Percentiles rank a stretch among this genome's conserved stretches.
Evolutionary conservation across 2,797 vertebrate genomes (phyloP).

Genomic region (Anolis apletophallus): DNA sequence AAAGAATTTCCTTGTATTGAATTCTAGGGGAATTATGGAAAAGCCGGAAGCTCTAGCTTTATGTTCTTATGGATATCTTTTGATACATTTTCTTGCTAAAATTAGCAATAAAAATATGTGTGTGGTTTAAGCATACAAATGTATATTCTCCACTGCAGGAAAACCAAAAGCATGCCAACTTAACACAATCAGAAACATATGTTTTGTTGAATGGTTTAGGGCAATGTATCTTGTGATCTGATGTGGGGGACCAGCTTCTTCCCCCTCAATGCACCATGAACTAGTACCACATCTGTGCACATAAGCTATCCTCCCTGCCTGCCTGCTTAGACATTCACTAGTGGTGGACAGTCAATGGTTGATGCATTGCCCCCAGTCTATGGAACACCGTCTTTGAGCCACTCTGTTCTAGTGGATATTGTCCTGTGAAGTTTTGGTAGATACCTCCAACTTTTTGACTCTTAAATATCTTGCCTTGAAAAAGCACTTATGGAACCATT

Average conservation of each 20-base stretch:
- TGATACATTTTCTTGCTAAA: constrained; percentile 26
- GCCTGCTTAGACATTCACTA: not conserved
- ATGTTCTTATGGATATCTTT: constrained; percentile 39
- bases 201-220: not conserved
- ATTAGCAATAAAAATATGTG: constrained; percentile 18
- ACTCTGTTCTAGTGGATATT: not conserved
- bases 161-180: constrained; percentile 20
- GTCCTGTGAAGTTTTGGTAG: not conserved
- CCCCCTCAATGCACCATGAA: too few species aligned
- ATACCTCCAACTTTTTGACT: not conserved
- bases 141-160: constrained; percentile 4
- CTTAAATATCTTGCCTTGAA: not conserved
- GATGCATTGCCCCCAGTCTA: too few species aligned
- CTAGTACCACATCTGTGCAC: too few species aligned
- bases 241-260: too few species aligned
- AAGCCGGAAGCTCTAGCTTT: constrained; percentile 41
- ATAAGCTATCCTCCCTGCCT: not conserved
- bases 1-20: constrained; percentile 58
- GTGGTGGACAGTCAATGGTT: too few species aligned
- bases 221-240: too few species aligned
- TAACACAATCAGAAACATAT: not conserved
- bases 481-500: not conserved
- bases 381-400: too few species aligned
- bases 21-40: constrained; percentile 64
- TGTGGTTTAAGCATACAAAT: constrained; percentile 33